Evolutionary conservation across 1,140 invertebrate species (phyloP).

Genomic region (Cataglyphis hispanica): DNA sequence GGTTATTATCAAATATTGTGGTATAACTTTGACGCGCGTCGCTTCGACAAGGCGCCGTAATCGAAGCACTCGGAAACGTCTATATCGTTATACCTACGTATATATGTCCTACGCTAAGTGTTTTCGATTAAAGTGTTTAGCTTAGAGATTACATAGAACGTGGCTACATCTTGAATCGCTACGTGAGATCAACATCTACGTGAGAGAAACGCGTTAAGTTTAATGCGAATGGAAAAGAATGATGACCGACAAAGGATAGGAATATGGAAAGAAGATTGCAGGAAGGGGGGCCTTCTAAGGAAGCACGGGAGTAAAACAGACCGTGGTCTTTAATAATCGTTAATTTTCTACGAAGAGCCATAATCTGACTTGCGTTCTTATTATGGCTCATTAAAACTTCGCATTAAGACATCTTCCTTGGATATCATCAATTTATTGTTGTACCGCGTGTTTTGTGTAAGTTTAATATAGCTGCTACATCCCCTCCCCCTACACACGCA

Average conservation of each 20-base stretch:
- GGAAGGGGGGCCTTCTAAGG: constrained; percentile 22
- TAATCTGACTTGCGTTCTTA: constrained; percentile 31
- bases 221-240: constrained; percentile 13
- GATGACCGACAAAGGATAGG: constrained; percentile 40
- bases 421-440: constrained; percentile 46
- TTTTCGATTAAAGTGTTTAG: constrained; percentile 83
- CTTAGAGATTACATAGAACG: constrained; percentile 84
- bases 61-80: constrained; percentile 69
- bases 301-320: constrained; percentile 27
- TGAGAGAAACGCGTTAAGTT: constrained; percentile 80
- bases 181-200: constrained; percentile 82
- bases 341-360: constrained; percentile 45
- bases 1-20: constrained; percentile 9
- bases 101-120: constrained; percentile 78
- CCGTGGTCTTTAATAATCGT: constrained; percentile 50
- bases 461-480: constrained; percentile 50
- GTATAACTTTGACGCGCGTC: constrained; percentile 15
- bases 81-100: constrained; percentile 74
- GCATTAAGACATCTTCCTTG: constrained; percentile 55
- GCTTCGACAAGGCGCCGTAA: constrained; percentile 61
- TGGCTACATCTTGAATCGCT: constrained; percentile 81
- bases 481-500: constrained; percentile 60
- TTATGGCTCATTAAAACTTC: constrained; percentile 37
- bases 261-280: constrained; percentile 24
- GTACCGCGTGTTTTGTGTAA: constrained; percentile 20